Conservation (phyloP, 2,113 vertebrate species). For the Leucosticte australis region DNA sequence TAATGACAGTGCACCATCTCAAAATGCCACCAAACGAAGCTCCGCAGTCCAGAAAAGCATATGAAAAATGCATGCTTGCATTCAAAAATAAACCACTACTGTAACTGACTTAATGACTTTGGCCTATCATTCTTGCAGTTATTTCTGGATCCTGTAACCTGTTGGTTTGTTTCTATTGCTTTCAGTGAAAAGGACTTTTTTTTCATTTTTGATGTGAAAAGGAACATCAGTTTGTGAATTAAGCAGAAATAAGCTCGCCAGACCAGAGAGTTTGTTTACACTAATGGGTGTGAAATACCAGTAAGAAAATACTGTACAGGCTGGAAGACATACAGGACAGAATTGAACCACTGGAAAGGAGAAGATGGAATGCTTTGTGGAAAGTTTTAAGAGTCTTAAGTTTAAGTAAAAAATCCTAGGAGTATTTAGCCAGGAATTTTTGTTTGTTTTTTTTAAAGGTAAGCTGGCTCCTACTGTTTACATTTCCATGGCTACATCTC, state of each 20-base stretch:
- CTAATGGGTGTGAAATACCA: not conserved
- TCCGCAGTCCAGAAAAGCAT: not conserved
- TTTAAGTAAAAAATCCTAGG: not conserved
- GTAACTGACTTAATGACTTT: slow-evolving; percentile 2
- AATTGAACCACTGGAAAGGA: not conserved
- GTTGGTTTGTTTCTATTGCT: not conserved
- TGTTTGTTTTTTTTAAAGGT: not conserved
- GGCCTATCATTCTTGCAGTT: not conserved
- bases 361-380: not conserved
- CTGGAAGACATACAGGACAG: not conserved
- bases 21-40: not conserved
- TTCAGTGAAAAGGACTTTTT: not conserved
- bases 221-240: not conserved
- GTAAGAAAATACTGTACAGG: not conserved
- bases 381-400: not conserved
- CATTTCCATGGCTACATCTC: not conserved
- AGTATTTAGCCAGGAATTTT: not conserved
- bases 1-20: not conserved
- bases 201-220: not conserved
- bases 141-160: not conserved
- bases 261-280: not conserved
- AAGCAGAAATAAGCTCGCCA: not conserved
- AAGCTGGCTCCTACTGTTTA: not conserved
- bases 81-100: not conserved
- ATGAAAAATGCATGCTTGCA: not conserved